phyloP scores from a whole-genome alignment of 1,140 invertebrate species.

The Caenorhabditis briggsae region DNA sequence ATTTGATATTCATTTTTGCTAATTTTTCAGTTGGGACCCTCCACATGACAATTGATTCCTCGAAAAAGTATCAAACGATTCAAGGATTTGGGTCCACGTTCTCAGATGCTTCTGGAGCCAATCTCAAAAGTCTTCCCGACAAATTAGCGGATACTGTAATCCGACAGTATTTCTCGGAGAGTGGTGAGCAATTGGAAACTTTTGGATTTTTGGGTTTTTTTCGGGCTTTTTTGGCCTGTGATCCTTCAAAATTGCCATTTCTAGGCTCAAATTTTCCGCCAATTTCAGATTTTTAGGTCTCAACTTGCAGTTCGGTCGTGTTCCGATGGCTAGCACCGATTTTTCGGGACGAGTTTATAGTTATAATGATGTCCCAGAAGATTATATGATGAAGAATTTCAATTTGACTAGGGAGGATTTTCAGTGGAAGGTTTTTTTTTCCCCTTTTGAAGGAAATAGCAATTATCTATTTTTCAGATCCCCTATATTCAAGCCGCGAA shows the following conservation, averaged over 20 bases:
- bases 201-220: no score
- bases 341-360: slow-evolving; percentile 56
- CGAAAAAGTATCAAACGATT: slow-evolving; percentile 40
- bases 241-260: no score
- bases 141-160: slow-evolving; percentile 2
- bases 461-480: neutral
- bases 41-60: slow-evolving; percentile 20
- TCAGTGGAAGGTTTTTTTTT: slow-evolving; percentile 37
- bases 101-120: slow-evolving; percentile 49
- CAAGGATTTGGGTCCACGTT: slow-evolving; percentile 58
- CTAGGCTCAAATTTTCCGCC: neutral
- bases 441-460: no score
- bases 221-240: no score
- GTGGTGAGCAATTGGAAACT: neutral
- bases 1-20: no score
- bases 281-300: slow-evolving; percentile 12
- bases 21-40: slow-evolving; percentile 40
- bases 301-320: slow-evolving; percentile 50
- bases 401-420: slow-evolving; percentile 43
- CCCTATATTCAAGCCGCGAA: slow-evolving; percentile 52
- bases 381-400: slow-evolving; percentile 52
- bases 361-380: slow-evolving; percentile 55
- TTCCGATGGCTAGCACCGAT: slow-evolving; percentile 55
- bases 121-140: slow-evolving; percentile 19
- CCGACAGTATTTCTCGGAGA: slow-evolving; percentile 37